These are phyloP conservation scores for Dendropsophus ebraccatus DNA, from an alignment of 2,113 vertebrate genomes.

Conservation along the genomic window DNA sequence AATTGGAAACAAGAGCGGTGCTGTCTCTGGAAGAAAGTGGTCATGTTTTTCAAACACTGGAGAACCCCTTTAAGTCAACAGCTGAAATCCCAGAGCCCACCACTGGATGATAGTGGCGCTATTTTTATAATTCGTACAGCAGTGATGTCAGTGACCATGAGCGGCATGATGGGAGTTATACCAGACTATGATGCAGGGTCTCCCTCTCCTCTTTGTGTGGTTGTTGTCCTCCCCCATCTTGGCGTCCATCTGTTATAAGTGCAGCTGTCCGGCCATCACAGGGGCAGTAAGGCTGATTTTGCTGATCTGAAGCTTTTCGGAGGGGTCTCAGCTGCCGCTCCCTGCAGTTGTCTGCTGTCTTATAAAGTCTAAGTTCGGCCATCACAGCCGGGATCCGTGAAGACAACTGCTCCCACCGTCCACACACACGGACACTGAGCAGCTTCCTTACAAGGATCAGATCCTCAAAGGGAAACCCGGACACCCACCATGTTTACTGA, in stretches of 20 bases:
- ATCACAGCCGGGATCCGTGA: neutral
- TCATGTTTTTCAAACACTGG: too few relatives aligned
- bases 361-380: neutral
- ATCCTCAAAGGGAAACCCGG: neutral
- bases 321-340: conserved; percentile 4
- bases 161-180: neutral
- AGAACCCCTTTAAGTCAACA: too few relatives aligned
- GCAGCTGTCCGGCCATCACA: conserved; percentile 1
- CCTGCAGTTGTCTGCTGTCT: conserved; percentile 24
- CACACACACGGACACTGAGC: neutral
- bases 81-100: too few relatives aligned
- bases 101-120: too few relatives aligned
- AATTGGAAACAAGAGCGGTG: too few relatives aligned
- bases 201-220: neutral
- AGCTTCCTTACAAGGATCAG: conserved; percentile 8
- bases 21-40: too few relatives aligned
- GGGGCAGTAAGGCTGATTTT: neutral
- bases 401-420: neutral
- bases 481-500: neutral
- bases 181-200: too few relatives aligned
- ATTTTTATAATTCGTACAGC: too few relatives aligned
- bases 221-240: neutral
- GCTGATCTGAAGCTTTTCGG: neutral
- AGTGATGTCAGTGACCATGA: too few relatives aligned
- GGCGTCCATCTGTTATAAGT: neutral